Base-by-base conservation (phyloP, 2,113 vertebrate genomes). In the Tachuris rubrigastra region DNA sequence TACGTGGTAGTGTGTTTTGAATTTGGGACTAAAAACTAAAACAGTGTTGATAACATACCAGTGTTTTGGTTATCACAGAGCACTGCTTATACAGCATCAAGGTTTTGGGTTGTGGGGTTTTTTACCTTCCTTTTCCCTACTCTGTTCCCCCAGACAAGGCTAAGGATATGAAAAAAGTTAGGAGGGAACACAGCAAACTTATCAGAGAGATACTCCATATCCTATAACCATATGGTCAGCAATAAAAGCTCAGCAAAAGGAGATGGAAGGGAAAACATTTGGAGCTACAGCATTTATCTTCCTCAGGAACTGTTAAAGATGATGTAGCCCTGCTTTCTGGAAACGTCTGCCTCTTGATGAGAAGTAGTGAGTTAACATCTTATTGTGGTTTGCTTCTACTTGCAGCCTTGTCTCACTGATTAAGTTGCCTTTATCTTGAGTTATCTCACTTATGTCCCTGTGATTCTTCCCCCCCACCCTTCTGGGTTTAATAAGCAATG, bases 241-340 rank as follows among this genome's bases (percentile, higher is more conserved):
- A 49, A 25, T 14, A 72, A 62, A 39, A 87, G 9, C 21, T 80
- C 44, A 66, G 8, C 12, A 56, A 66, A 62, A 73, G 5, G 4
- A 75, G 25, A 2, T 2, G 1, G 10, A 58, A 46, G 23, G 23
- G 8, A 16, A 17, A 74, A 47, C 3, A 17, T 73, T 28, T 5
- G 9, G 13, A 37, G 17, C 37, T 65, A 42, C 5, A 37, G 4
- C 10, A n/a, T 65, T 55, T 55, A 13, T n/a, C 33, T 55, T 77
- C 20, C 44, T 13, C 18, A 13, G n/a, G 17, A 49, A 60, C 2
- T 4, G 1, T 19, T 30, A 44, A 0, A 1, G 2, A 1, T 14
- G 12, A 55, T 3, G 33, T 7, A 73, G 14, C 25, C 12, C 33
- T 66, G 23, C 14, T 33, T 82, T 69, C 46, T 9, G 14, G 6